A percentile compares a stretch with the other conserved stretches of the same genome.
These are phyloP conservation scores for Pelusios castaneus DNA, from an alignment of 2,113 vertebrate genomes.

Conservation along the genomic window DNA sequence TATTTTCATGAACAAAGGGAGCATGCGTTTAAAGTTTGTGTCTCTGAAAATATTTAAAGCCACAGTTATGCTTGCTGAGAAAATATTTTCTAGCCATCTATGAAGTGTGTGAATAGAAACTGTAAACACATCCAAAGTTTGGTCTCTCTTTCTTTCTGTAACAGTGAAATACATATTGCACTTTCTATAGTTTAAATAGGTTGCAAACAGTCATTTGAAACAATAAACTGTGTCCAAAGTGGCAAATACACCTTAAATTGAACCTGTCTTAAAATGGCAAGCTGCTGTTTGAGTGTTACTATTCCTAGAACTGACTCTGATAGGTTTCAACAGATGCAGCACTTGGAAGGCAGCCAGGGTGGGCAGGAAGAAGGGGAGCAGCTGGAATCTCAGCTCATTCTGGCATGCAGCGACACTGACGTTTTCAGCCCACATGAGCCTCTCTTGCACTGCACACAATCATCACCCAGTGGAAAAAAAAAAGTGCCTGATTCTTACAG, in stretches of 20 bases:
- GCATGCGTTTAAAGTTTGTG: background rate
- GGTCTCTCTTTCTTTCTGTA: background rate
- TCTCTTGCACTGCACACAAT: background rate
- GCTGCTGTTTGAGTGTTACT: conserved; percentile 80
- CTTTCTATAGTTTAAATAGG: background rate
- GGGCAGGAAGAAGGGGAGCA: conserved; percentile 36
- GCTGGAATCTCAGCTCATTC: conserved; percentile 65
- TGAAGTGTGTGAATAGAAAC: background rate
- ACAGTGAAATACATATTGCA: fast-evolving
- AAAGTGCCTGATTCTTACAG: background rate
- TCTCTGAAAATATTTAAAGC: conserved; percentile 10
- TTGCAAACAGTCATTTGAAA: conserved; percentile 1
- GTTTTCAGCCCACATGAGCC: conserved; percentile 59
- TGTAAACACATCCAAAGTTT: background rate
- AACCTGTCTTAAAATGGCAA: conserved; percentile 94
- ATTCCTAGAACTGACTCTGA: conserved; percentile 92
- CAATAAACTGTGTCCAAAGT: conserved; percentile 30
- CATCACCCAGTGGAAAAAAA: background rate
- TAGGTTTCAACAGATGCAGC: conserved; percentile 91
- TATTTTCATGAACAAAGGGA: background rate
- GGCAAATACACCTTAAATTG: conserved; percentile 51
- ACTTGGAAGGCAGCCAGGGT: conserved; percentile 79
- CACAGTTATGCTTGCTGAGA: background rate
- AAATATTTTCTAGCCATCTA: background rate
- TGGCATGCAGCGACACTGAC: conserved; percentile 54